A percentile compares a stretch with the other conserved stretches of the same genome.
Conservation (phyloP, 2,888 invertebrate genomes). For the Cistogaster globosa region DNA sequence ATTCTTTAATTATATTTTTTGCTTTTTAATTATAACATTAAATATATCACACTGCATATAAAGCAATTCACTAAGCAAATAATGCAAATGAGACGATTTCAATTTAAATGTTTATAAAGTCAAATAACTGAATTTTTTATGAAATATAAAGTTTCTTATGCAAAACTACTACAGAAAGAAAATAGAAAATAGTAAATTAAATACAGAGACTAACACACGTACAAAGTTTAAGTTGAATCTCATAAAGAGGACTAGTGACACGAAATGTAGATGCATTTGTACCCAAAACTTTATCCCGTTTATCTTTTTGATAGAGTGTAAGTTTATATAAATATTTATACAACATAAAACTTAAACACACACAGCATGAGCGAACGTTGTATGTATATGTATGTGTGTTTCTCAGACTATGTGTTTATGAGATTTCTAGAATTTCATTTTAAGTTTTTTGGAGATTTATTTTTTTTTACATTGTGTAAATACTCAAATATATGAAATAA, state of each 20-base stretch:
- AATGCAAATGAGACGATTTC: constrained; percentile 72
- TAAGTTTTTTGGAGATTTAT: constrained; percentile 53
- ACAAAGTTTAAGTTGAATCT: constrained; percentile 9
- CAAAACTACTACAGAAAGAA: constrained; percentile 15
- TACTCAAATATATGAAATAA: not conserved
- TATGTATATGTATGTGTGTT: constrained; percentile 23
- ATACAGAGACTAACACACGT: constrained; percentile 2
- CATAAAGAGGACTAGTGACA: constrained; percentile 25
- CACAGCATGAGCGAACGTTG: not conserved
- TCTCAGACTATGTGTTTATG: constrained; percentile 5
- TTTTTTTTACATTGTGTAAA: constrained; percentile 17
- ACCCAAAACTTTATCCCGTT: constrained; percentile 66
- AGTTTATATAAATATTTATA: constrained; percentile 71
- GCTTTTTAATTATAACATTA: constrained; percentile 63
- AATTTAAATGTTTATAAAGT: constrained; percentile 72
- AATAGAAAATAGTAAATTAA: not conserved
- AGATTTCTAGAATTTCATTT: constrained; percentile 64
- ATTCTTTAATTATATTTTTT: constrained; percentile 30
- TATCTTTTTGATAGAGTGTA: constrained; percentile 67
- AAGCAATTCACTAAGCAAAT: constrained; percentile 67
- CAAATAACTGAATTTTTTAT: constrained; percentile 71
- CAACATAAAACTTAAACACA: constrained; percentile 64
- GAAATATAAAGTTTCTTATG: constrained; percentile 58
- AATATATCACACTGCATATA: constrained; percentile 62
- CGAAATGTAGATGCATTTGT: constrained; percentile 21